Evolutionary conservation across 2,888 invertebrate genomes (phyloP), one percentile per base, ranked within the genome.

Genomic region (Agonum fuliginosum): DNA sequence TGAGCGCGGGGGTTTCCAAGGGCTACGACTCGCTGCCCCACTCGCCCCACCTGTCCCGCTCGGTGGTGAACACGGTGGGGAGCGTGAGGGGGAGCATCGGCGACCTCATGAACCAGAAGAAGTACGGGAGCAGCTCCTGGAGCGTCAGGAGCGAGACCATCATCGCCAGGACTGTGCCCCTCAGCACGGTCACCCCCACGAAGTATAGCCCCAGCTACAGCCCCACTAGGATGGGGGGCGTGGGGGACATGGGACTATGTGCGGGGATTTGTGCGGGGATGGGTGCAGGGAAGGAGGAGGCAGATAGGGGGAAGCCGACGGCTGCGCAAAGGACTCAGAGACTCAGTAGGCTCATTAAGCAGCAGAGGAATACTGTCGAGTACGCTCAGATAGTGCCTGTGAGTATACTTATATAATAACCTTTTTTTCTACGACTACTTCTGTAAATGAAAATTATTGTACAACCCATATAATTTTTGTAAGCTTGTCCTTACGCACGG

Each of bases 71-170:
- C 78, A 83, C 83, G 41, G 80, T 72, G 81, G 34, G 85, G 83
- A 72, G 82, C 84, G 80, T 80, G 19, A 88, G 89, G 17, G 92
- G 92, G 14, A 93, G 93, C 81, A 93, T 94, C 58, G 94, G 94
- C 1, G 94, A 95, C 85, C 87, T 94, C 82, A 94, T 94, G 94
- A 94, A 94, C 85, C 85, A 90, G 82, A 91, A 91, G 82, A 91
- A 91, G 84, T 93, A 92, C 83, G 93, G 93, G 79, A 92, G 92
- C 41, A 92, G 91, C 83, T 91, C 89, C 79, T 92, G 91, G 88
- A 93, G 93, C 81, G 90, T 93, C 0, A 89, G 92, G 14, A 93
- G 93, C 85, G 94, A 94, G 82, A 91, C 91, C 62, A 85, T 94
- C 81, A 90, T 94, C 46, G 93, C 94, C 5, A 89, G 91, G 81